Conservation (phyloP, 2,888 invertebrate genomes). For the Acanthosepion esculentum region DNA sequence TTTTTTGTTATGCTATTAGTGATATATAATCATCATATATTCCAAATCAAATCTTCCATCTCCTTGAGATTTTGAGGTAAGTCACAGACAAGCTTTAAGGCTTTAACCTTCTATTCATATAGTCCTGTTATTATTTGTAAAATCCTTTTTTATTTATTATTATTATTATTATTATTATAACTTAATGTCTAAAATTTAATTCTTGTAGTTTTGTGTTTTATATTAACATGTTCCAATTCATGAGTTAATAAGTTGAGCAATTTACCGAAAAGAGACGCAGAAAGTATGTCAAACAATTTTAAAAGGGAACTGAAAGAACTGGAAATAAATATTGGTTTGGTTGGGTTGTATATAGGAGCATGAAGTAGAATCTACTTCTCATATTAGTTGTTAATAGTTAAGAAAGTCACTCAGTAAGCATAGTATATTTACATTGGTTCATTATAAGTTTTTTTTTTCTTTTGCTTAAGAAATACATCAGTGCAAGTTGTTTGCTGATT, state of each 20-base stretch:
- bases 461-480: no score
- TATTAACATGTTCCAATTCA: background rate
- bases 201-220: background rate
- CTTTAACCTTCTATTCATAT: background rate
- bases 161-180: background rate
- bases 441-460: no score
- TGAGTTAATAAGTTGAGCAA: background rate
- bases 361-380: background rate
- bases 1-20: background rate
- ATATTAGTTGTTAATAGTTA: background rate
- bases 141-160: background rate
- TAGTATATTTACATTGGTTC: no score
- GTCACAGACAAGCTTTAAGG: background rate
- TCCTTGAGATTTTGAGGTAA: background rate
- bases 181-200: background rate
- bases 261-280: background rate
- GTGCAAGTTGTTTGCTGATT: no score
- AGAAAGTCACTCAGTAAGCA: background rate
- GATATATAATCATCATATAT: background rate
- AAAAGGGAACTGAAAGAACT: background rate
- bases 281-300: background rate
- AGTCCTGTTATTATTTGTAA: no score
- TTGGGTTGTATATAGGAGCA: background rate
- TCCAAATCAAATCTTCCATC: background rate
- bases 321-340: background rate